phyloP scores from a whole-genome alignment of 2,797 vertebrate species.

The Thalassophryne amazonica region DNA sequence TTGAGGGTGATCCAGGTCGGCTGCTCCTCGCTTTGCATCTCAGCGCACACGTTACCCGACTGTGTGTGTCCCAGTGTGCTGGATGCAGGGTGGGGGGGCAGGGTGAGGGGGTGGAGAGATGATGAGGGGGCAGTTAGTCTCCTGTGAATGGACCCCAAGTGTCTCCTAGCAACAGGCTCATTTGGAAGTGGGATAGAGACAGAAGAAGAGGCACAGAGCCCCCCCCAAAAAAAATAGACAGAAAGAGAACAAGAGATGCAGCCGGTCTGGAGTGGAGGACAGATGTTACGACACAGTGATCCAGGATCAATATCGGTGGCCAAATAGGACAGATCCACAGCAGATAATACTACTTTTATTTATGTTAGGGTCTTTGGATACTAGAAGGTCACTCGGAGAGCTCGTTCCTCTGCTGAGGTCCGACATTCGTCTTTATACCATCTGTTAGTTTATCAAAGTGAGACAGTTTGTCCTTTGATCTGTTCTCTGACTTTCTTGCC shows the following conservation, averaged over 20 bases:
- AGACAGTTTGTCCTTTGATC: too few species aligned
- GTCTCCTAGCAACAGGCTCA: conserved; percentile 80
- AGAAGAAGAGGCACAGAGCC: conserved; percentile 37
- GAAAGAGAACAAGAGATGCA: conserved; percentile 33
- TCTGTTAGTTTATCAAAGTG: too few species aligned
- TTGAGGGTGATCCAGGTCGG: background rate
- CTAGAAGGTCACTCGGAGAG: too few species aligned
- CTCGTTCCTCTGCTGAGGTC: too few species aligned
- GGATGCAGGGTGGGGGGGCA: background rate
- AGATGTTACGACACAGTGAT: conserved; percentile 5
- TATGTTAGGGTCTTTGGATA: too few species aligned
- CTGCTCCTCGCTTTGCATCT: background rate
- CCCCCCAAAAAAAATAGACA: conserved; percentile 12
- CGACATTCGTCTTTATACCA: too few species aligned
- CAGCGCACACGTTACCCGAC: conserved; percentile 1
- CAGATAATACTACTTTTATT: too few species aligned
- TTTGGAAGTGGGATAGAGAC: conserved; percentile 68
- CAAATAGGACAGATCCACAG: background rate
- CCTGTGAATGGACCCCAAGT: conserved; percentile 61
- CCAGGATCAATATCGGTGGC: conserved; percentile 1
- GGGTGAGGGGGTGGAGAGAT: conserved; percentile 15
- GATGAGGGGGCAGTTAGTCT: conserved; percentile 34
- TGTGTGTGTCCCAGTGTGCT: background rate
- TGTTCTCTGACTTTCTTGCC: too few species aligned
- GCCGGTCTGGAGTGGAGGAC: conserved; percentile 27